phyloP scores from a whole-genome alignment of 2,888 invertebrate genomes.

The Holacanthella duospinosa region DNA sequence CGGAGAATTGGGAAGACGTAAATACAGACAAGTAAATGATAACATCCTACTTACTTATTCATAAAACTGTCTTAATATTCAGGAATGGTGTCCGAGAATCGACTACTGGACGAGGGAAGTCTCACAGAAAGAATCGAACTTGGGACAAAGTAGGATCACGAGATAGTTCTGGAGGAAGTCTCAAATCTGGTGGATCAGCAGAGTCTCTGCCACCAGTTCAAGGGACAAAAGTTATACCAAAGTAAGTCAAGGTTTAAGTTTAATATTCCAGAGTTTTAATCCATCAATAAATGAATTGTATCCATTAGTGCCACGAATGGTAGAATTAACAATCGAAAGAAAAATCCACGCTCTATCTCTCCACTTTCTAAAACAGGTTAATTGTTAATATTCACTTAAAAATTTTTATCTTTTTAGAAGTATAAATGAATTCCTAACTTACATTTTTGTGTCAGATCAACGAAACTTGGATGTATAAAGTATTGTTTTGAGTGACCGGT shows the following conservation, averaged over 20 bases:
- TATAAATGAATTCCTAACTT: too few relatives aligned
- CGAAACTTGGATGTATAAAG: too few relatives aligned
- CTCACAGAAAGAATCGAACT: conserved; percentile 33
- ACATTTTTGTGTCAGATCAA: too few relatives aligned
- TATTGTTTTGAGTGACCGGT: too few relatives aligned
- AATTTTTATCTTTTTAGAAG: too few relatives aligned
- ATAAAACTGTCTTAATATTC: background rate
- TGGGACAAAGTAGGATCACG: conserved; percentile 36
- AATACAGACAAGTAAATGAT: background rate
- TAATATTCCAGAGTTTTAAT: background rate
- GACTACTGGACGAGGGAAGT: conserved; percentile 25
- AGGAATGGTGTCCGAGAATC: background rate
- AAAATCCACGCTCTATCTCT: background rate
- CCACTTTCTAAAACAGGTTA: background rate
- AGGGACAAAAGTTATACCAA: conserved; percentile 36
- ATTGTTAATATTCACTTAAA: too few relatives aligned
- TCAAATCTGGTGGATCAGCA: conserved; percentile 34
- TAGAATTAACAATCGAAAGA: background rate
- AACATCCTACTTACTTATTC: background rate
- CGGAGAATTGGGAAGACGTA: conserved; percentile 50
- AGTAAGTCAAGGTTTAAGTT: conserved; percentile 18
- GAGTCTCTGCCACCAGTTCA: conserved; percentile 35
- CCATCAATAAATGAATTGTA: background rate
- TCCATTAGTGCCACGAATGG: background rate
- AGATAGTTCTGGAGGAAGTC: conserved; percentile 34